Conservation (phyloP, 2,888 invertebrate genomes). For the Conistra vaccinii region DNA sequence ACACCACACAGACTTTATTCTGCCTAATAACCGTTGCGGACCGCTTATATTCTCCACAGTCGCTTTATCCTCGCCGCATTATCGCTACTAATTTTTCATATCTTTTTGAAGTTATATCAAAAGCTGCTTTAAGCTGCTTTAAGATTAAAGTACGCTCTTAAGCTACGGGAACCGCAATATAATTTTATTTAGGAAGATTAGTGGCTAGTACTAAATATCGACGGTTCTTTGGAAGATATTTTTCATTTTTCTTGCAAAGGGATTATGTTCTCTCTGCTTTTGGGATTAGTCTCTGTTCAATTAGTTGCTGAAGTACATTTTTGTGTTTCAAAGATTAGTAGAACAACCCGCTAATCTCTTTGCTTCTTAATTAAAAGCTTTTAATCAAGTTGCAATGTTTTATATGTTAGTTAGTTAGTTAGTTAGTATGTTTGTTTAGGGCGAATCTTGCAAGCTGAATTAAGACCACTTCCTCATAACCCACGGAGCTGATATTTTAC, state of each 20-base stretch:
- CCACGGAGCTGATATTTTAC: too few relatives aligned
- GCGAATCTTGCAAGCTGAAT: too few relatives aligned
- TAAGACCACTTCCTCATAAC: too few relatives aligned
- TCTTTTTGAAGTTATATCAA: slow-evolving; percentile 61
- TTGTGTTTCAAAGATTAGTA: neutral
- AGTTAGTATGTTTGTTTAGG: too few relatives aligned
- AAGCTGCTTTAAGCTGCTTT: slow-evolving; percentile 55
- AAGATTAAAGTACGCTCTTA: slow-evolving; percentile 59
- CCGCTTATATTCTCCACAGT: slow-evolving; percentile 40
- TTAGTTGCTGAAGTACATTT: slow-evolving; percentile 23
- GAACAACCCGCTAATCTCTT: too few relatives aligned
- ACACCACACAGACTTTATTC: slow-evolving; percentile 27
- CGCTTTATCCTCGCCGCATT: slow-evolving; percentile 30
- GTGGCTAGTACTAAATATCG: slow-evolving; percentile 39
- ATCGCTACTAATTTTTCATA: slow-evolving; percentile 44
- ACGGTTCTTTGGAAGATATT: slow-evolving; percentile 31
- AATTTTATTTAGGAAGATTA: slow-evolving; percentile 65
- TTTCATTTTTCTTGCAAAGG: slow-evolving; percentile 35
- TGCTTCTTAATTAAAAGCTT: too few relatives aligned
- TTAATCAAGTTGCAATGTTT: too few relatives aligned
- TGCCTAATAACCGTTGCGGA: slow-evolving; percentile 32
- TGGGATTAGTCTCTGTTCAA: slow-evolving; percentile 32
- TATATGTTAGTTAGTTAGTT: too few relatives aligned
- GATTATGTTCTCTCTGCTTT: slow-evolving; percentile 28
- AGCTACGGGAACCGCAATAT: slow-evolving; percentile 59